Evolutionary conservation across 2,888 invertebrate genomes (phyloP).

Genomic region (Yponomeuta evonymella): DNA sequence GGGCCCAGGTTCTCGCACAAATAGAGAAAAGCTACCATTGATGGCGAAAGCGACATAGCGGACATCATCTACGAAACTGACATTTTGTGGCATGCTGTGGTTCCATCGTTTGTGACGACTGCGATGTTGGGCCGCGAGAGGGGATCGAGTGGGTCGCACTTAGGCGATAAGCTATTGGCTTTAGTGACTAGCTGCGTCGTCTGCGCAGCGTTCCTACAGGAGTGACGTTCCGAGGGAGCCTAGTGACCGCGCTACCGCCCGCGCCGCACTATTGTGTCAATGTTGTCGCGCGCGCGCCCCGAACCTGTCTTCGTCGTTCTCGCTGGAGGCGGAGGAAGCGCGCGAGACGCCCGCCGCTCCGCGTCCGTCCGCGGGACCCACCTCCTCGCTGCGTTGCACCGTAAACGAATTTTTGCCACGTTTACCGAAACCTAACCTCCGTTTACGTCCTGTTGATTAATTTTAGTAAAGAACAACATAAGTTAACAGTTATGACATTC

Average conservation of each 20-base stretch:
- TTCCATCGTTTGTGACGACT: constrained; percentile 14
- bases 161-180: neutral
- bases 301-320: constrained; percentile 94
- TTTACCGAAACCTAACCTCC: constrained; percentile 96
- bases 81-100: constrained; percentile 36
- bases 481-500: constrained; percentile 20
- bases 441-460: constrained; percentile 86
- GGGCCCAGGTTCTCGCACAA: neutral
- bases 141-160: neutral
- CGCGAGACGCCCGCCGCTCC: constrained; percentile 78
- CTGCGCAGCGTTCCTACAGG: neutral
- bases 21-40: constrained; percentile 40
- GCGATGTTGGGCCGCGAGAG: neutral
- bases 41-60: constrained; percentile 56
- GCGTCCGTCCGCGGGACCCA: constrained; percentile 90
- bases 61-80: constrained; percentile 38
- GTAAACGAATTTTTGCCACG: constrained; percentile 97
- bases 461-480: constrained; percentile 36
- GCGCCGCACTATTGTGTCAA: constrained; percentile 68
- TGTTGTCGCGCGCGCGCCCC: constrained; percentile 45
- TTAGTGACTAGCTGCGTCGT: neutral
- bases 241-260: constrained; percentile 33
- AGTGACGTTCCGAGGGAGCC: constrained; percentile 2
- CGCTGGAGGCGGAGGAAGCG: constrained; percentile 95
- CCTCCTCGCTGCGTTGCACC: constrained; percentile 98